Conservation (phyloP, 2,113 vertebrate genomes). For the Dipodomys stephensi region DNA sequence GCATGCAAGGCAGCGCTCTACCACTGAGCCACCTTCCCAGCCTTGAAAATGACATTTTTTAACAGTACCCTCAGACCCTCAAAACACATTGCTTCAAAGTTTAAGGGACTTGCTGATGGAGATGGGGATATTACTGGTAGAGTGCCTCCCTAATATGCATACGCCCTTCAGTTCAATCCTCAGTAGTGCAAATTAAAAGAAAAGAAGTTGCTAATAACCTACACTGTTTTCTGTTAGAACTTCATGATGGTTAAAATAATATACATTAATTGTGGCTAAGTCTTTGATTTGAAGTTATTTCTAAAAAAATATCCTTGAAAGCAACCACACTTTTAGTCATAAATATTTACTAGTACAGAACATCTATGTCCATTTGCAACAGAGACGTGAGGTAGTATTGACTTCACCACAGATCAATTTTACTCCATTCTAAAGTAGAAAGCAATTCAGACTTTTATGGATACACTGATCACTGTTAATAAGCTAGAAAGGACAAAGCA, state of each 20-base stretch:
- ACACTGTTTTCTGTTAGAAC: background rate
- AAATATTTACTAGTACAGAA: slow-evolving; percentile 11
- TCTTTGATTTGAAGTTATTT: slow-evolving; percentile 39
- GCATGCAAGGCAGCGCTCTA: too few species aligned
- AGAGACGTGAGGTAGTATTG: background rate
- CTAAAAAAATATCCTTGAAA: slow-evolving; percentile 7
- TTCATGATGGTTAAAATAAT: background rate
- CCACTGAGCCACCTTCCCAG: too few species aligned
- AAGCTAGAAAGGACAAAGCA: slow-evolving; percentile 6
- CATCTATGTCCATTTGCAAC: background rate
- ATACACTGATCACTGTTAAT: background rate
- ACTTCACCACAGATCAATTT: background rate
- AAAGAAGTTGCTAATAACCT: background rate
- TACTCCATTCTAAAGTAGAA: background rate
- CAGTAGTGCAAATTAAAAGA: background rate
- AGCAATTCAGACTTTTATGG: background rate
- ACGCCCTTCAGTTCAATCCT: background rate
- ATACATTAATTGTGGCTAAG: background rate
- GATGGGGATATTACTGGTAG: background rate
- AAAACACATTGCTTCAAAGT: slow-evolving; percentile 15
- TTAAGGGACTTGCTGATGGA: background rate
- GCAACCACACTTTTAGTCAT: slow-evolving; percentile 18
- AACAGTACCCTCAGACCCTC: background rate
- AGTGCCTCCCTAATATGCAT: background rate
- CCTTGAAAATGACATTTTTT: too few species aligned